Percentiles rank a stretch among this genome's conserved stretches.
Evolutionary conservation across 2,888 invertebrate species (phyloP).

Genomic region (Boloria euphrosyne): DNA sequence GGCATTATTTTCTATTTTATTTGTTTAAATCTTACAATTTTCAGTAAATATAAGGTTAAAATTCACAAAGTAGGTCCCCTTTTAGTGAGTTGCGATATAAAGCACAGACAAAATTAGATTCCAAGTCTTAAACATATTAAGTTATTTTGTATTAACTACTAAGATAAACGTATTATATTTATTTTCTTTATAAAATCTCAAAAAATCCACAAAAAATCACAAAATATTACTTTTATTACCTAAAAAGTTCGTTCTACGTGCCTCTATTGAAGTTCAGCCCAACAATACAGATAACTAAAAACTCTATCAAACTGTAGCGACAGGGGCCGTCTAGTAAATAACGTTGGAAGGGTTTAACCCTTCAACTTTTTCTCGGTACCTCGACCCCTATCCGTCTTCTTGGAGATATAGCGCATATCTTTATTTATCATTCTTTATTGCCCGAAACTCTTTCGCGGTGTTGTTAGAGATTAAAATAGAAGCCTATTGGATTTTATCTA

Average conservation of each 20-base stretch:
- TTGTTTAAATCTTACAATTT: no score
- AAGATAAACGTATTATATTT: no score
- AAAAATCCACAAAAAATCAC: background rate
- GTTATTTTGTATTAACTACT: no score
- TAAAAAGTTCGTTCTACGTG: slow-evolving; percentile 23
- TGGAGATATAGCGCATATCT: slow-evolving; percentile 75
- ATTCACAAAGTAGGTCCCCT: no score
- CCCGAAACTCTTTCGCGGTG: slow-evolving; percentile 64
- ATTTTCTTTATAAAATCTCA: no score
- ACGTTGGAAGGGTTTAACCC: slow-evolving; percentile 69
- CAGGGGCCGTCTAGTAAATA: slow-evolving; percentile 65
- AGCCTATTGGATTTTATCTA: slow-evolving; percentile 38
- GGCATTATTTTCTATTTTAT: no score
- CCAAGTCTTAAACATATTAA: no score
- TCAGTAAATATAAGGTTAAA: no score
- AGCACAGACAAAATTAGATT: no score
- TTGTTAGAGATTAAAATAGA: slow-evolving; percentile 53
- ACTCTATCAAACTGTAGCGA: slow-evolving; percentile 62
- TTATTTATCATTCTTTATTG: slow-evolving; percentile 73
- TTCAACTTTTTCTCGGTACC: slow-evolving; percentile 68
- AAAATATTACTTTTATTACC: background rate
- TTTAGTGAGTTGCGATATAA: no score
- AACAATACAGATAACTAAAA: slow-evolving; percentile 53
- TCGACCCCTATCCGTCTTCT: slow-evolving; percentile 71
- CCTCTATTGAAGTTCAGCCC: slow-evolving; percentile 28